These are phyloP conservation scores for Trimorus sp. DNA, from an alignment of 2,888 invertebrate species.

Conservation along the genomic window DNA sequence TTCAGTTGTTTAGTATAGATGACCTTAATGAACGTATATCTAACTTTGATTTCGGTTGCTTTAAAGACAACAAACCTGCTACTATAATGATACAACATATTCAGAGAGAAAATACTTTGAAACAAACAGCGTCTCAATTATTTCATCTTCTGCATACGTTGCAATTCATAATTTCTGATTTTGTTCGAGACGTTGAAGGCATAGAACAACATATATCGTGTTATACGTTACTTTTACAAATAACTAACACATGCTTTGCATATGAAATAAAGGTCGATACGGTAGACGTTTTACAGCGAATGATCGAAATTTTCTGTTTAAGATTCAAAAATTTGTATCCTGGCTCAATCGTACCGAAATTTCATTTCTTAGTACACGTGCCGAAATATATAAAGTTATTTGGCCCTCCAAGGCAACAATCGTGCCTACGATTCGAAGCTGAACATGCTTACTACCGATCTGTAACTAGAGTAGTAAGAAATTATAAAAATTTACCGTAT, in stretches of 20 bases:
- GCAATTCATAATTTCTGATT: no score
- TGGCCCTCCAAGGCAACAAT: slow-evolving; percentile 33
- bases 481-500: slow-evolving; percentile 28
- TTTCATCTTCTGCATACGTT: no score
- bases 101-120: no score
- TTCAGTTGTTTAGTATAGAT: neutral
- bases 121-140: no score
- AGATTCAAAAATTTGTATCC: slow-evolving; percentile 23
- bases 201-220: no score
- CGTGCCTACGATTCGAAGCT: slow-evolving; percentile 29
- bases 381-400: neutral
- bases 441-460: slow-evolving; percentile 26
- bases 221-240: slow-evolving; percentile 11
- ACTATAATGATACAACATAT: no score
- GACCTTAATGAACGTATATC: no score
- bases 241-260: slow-evolving; percentile 30
- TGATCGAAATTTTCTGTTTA: slow-evolving; percentile 34
- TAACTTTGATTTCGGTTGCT: no score
- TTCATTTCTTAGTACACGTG: neutral
- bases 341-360: neutral
- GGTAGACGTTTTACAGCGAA: slow-evolving; percentile 50
- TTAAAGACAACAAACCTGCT: no score
- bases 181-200: no score
- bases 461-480: slow-evolving; percentile 15
- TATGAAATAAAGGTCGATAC: slow-evolving; percentile 49